Conservation (phyloP, 2,888 invertebrate genomes). For the Sicus ferrugineus region DNA sequence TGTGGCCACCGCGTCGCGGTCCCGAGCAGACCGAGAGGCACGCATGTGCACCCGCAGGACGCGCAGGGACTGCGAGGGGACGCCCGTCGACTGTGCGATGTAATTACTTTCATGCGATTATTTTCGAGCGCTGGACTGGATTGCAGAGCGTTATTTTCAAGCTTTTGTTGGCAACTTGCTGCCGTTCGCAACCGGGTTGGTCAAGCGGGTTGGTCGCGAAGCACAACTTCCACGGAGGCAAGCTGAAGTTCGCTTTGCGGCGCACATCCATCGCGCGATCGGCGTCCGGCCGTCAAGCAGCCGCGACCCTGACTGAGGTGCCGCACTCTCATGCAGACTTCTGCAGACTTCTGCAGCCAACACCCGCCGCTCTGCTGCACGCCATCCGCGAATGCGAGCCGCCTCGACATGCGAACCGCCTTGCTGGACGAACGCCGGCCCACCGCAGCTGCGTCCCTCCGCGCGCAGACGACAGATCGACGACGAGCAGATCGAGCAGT, state of each 20-base stretch:
- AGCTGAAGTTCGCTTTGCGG: not conserved
- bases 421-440: conserved; percentile 1
- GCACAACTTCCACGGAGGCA: conserved; percentile 28
- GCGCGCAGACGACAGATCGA: not conserved
- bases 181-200: not conserved
- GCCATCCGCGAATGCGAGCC: conserved; percentile 45
- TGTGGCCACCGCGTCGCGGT: not conserved
- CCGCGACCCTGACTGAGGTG: conserved; percentile 41
- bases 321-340: conserved; percentile 32
- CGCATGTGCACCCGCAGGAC: conserved; percentile 4
- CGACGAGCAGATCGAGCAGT: not conserved
- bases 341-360: conserved; percentile 42
- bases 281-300: conserved; percentile 18
- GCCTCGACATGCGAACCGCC: conserved; percentile 56
- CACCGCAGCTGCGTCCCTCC: not conserved
- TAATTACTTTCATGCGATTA: not conserved
- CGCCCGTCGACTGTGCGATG: too few relatives aligned
- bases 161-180: not conserved
- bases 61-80: too few relatives aligned
- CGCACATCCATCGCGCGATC: conserved; percentile 24
- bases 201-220: too few relatives aligned
- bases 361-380: conserved; percentile 22
- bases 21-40: conserved; percentile 24
- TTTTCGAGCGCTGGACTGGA: not conserved
- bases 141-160: not conserved